Base-by-base conservation (phyloP, 2,888 invertebrate genomes). In the Mylabris sibirica region DNA sequence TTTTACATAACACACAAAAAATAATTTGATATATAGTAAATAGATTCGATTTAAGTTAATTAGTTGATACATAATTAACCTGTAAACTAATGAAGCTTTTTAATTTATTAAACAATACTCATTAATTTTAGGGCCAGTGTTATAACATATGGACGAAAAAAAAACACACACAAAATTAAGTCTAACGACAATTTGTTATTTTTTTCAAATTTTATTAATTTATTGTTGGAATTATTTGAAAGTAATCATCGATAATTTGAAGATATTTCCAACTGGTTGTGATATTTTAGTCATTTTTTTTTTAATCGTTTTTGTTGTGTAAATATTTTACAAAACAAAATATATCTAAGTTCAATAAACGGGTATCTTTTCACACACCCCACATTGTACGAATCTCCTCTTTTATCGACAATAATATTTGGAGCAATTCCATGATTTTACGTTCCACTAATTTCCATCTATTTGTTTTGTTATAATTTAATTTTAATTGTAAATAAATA, bases 101-200 rank as follows among this genome's bases (percentile, higher is more conserved):
- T 53, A 53, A 53, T 53, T 53, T 11, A 53, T 26, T 14, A 26
- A 60, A 30, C 30, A 66, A 69, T 69, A 69, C 66, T 69, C 69
- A 69, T 59, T 69, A 69, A 35, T 22, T 64, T 60, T 69, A 69
- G 44, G 69, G 69, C 69, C 69, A 69, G 69, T 69, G 63, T 63
- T 65, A 53, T 53, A 22, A 20, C 20, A 20, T 1, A 20, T 49
- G 1, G 17, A 14, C 4, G 9, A 17, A 17, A n/a, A n/a, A 17
- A 8, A 30, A 30, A 30, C n/a, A n/a, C n/a, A 30, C 30, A 30
- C 30, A 30, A 30, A 30, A 30, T 30, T 30, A 30, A 30, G 5
- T 30, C 30, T n/a, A 38, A 14, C 14, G 14, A 3, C 12, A 35
- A 35, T 35, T 12, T 35, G 38, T 44, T 44, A 44, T 44, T 17